Evolutionary conservation across 2,797 vertebrate genomes (phyloP).

Genomic region (Cossypha polioptera): DNA sequence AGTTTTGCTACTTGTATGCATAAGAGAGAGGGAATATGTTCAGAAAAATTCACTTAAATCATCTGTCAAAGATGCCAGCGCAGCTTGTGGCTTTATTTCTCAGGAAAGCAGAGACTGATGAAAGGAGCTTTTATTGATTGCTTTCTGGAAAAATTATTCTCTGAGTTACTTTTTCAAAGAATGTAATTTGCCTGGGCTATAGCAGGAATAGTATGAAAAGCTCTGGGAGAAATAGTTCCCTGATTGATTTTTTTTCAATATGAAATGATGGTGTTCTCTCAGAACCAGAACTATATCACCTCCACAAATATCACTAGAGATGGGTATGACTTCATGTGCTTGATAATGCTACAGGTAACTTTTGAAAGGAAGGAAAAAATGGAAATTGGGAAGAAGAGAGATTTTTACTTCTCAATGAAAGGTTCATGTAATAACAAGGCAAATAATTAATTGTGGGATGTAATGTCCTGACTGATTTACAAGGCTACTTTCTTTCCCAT

Average conservation of each 20-base stretch:
- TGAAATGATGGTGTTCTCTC: neutral
- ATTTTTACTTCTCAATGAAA: neutral
- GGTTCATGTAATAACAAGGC: neutral
- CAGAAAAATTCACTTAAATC: neutral
- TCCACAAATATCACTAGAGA: neutral
- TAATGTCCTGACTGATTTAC: neutral
- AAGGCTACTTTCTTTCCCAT: neutral
- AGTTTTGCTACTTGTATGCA: neutral
- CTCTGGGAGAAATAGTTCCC: neutral
- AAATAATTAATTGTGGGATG: neutral
- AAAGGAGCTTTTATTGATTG: neutral
- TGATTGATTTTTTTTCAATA: neutral
- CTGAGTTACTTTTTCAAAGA: neutral
- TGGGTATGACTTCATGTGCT: neutral
- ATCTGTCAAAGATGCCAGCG: neutral
- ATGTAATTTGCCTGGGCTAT: neutral
- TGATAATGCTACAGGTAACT: neutral
- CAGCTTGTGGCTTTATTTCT: neutral
- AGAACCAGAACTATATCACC: neutral
- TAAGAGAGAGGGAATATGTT: neutral
- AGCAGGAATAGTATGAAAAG: neutral
- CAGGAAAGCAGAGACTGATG: neutral
- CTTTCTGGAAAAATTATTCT: neutral
- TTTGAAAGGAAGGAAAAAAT: neutral
- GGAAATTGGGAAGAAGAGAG: neutral